Base-by-base conservation (phyloP, 1,140 invertebrate genomes). In the Liolophura sinensis region DNA sequence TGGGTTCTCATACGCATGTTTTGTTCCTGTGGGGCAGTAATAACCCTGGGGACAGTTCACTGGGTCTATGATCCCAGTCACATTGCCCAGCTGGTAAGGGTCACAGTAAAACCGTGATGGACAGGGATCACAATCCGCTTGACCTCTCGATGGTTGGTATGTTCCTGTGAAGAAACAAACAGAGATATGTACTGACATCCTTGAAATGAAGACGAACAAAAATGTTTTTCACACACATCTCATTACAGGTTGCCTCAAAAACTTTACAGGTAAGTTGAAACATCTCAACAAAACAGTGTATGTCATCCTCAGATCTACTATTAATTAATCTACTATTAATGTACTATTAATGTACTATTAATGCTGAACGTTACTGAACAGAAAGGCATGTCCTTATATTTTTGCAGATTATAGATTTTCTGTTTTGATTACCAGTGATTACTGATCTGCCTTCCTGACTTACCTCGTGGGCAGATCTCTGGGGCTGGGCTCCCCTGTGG, bases 71-170 rank as follows among this genome's bases (percentile, higher is more conserved):
- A 82, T 66, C 11, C 81, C 81, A 12, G 79, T 80, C 15, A 75
- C 72, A 62, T 82, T 82, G 14, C 64, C 69, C 25, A 72, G 63
- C 54, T 80, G 75, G 65, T 70, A 77, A 5, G 79, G 80, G 63
- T 82, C 81, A 64, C 81, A 82, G 70, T 82, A 82, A 25, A 51
- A 70, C 14, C 76, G 47, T 6, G 63, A 40, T 4, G 73, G 72
- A 64, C 81, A 82, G 1, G 22, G 25, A 14, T 72, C 55, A 68
- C 81, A 82, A 6, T 69, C 69, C 1, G 70, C 54, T 50, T 73
- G 67, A 1, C 69, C 75, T 5, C n/a, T 52, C 9, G 58, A 49
- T 31, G 62, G 60, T 51, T 81, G 76, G 62, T 76, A 79, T 9
- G 52, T 64, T 40, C 78, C 78, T 80, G 69, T 14, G 61, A 62